A percentile compares a stretch with the other conserved stretches of the same genome.
These are phyloP conservation scores for Pararge aegeria DNA, from an alignment of 1,140 invertebrate species.

Conservation along the genomic window DNA sequence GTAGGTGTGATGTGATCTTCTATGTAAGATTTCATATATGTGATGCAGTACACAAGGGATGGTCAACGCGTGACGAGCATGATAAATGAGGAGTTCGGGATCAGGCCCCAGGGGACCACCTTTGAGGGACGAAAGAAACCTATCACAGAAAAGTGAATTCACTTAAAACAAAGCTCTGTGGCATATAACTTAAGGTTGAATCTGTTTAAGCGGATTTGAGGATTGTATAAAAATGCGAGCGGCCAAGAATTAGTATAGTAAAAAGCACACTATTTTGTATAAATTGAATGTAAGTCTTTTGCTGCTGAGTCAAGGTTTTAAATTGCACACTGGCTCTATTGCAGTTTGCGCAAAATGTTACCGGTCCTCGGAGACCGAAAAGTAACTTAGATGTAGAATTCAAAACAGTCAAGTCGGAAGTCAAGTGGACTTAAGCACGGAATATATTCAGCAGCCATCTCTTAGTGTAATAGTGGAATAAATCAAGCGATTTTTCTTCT, in stretches of 20 bases:
- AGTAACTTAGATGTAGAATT: conserved; percentile 58
- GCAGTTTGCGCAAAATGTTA: conserved; percentile 50
- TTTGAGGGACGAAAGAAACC: conserved; percentile 53
- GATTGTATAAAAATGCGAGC: conserved; percentile 54
- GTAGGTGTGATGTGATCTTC: conserved; percentile 37
- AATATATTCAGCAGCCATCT: conserved; percentile 55
- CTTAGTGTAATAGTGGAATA: conserved; percentile 49
- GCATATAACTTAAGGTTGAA: conserved; percentile 30
- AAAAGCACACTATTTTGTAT: conserved; percentile 44
- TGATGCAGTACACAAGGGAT: conserved; percentile 66
- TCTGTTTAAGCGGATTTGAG: conserved; percentile 29
- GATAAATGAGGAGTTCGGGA: conserved; percentile 70
- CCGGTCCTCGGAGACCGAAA: conserved; percentile 37
- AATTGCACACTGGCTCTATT: conserved; percentile 24
- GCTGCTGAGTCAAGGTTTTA: conserved; percentile 35
- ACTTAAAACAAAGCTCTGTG: conserved; percentile 38
- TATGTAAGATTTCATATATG: conserved; percentile 57
- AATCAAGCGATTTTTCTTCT: conserved; percentile 40
- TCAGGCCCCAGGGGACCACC: conserved; percentile 66
- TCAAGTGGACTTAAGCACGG: conserved; percentile 56
- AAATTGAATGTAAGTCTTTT: conserved; percentile 37
- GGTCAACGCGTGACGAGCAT: conserved; percentile 74
- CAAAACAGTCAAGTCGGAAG: conserved; percentile 60
- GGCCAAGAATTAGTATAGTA: conserved; percentile 59
- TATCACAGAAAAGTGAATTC: conserved; percentile 32